Percentiles rank a stretch among this genome's conserved stretches.
phyloP scores from a whole-genome alignment of 2,113 vertebrate genomes.

The Mystacornis crossleyi region DNA sequence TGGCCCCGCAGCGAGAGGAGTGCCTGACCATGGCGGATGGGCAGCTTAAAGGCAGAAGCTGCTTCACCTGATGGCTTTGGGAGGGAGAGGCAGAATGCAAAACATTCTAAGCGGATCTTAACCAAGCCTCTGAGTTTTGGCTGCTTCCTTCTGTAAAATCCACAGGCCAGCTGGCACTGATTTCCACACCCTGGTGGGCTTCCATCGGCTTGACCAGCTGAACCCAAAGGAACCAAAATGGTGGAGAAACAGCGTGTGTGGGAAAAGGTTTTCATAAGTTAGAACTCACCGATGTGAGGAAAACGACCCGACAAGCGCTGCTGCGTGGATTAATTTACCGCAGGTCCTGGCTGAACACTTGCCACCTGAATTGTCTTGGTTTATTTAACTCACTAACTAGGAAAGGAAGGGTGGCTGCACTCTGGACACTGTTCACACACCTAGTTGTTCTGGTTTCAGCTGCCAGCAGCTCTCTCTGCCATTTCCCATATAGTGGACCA shows the following conservation, averaged over 20 bases:
- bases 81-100: not conserved
- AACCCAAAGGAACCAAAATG: not conserved
- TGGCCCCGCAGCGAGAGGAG: not conserved
- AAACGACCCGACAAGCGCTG: accelerated
- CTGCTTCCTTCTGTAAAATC: not conserved
- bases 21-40: not conserved
- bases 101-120: not conserved
- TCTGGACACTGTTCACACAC: not conserved
- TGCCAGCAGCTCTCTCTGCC: not conserved
- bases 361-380: not conserved
- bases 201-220: not conserved
- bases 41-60: not conserved
- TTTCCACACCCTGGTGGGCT: not conserved
- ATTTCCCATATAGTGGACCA: not conserved
- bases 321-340: not conserved
- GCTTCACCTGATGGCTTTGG: not conserved
- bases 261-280: not conserved
- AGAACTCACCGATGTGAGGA: not conserved
- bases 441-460: not conserved
- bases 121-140: not conserved
- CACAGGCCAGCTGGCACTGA: not conserved
- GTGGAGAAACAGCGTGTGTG: not conserved
- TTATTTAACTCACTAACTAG: not conserved
- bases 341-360: not conserved
- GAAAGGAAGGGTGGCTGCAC: not conserved